phyloP scores from a whole-genome alignment of 2,797 vertebrate species.

The Typhlichthys subterraneus region DNA sequence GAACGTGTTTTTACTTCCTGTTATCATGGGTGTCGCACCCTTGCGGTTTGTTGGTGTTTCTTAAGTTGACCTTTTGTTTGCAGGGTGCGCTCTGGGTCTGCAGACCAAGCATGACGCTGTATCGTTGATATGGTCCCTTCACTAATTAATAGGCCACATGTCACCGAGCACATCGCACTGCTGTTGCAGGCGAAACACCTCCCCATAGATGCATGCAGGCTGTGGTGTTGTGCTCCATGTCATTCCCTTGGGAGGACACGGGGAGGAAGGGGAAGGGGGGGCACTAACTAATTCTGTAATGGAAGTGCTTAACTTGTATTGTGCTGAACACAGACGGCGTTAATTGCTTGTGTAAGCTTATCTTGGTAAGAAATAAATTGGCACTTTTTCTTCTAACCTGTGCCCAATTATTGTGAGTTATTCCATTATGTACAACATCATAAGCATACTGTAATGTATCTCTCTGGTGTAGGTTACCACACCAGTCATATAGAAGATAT shows the following conservation, averaged over 20 bases:
- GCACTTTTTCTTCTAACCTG: no score
- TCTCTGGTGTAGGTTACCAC: no score
- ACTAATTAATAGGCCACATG: constrained; percentile 69
- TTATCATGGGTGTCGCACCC: background rate
- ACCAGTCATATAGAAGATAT: no score
- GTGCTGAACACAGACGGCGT: no score
- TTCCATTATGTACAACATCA: no score
- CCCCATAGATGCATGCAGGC: constrained; percentile 47
- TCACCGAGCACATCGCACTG: constrained; percentile 48
- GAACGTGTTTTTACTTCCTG: constrained; percentile 28
- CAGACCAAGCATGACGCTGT: constrained; percentile 40
- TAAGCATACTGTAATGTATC: no score
- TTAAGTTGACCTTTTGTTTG: background rate
- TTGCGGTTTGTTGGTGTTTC: background rate
- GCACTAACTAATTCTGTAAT: no score
- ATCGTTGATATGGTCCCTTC: constrained; percentile 32
- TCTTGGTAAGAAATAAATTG: no score
- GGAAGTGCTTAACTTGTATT: no score
- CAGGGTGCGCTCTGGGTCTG: background rate
- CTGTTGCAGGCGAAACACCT: constrained; percentile 33
- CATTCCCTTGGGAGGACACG: constrained; percentile 12
- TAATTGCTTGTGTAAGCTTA: no score
- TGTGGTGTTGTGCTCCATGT: constrained; percentile 17
- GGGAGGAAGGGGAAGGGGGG: no score
- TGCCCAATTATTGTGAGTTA: no score